Evolutionary conservation across 2,888 invertebrate species (phyloP).

Genomic region (Limnephilus lunatus): DNA sequence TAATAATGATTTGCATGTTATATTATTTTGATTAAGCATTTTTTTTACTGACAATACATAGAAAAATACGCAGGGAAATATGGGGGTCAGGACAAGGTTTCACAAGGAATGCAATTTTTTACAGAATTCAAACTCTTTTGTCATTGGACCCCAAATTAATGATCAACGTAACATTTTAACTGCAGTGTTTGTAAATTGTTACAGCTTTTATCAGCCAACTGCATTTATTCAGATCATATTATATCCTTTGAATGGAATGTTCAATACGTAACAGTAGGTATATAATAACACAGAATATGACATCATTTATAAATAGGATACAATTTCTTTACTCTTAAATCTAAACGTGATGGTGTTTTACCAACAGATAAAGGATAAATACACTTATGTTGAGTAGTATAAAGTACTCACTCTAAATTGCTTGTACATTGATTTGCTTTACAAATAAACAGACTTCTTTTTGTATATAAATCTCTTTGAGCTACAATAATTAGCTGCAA

Average conservation of each 20-base stretch:
- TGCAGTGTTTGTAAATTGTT: not conserved
- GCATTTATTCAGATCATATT: not conserved
- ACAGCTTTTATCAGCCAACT: not conserved
- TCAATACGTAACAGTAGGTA: not conserved
- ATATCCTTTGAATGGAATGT: not conserved
- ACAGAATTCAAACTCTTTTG: not conserved
- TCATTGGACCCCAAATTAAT: not conserved
- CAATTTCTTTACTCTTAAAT: not conserved
- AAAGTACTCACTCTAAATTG: not conserved
- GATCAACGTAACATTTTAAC: not conserved
- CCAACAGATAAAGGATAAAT: not conserved
- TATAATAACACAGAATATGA: not conserved
- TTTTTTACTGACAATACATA: no score
- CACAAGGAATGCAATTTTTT: not conserved
- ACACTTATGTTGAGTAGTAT: not conserved
- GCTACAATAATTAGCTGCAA: conserved; percentile 15
- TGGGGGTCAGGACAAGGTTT: not conserved
- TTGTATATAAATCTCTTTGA: not conserved
- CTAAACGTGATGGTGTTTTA: not conserved
- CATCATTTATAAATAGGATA: not conserved
- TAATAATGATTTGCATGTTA: not conserved
- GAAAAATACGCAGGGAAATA: not conserved
- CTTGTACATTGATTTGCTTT: not conserved
- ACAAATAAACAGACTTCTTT: conserved; percentile 2
- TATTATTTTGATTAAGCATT: not conserved